phyloP scores from a whole-genome alignment of 1,140 invertebrate species.

The Magallana angulata region DNA sequence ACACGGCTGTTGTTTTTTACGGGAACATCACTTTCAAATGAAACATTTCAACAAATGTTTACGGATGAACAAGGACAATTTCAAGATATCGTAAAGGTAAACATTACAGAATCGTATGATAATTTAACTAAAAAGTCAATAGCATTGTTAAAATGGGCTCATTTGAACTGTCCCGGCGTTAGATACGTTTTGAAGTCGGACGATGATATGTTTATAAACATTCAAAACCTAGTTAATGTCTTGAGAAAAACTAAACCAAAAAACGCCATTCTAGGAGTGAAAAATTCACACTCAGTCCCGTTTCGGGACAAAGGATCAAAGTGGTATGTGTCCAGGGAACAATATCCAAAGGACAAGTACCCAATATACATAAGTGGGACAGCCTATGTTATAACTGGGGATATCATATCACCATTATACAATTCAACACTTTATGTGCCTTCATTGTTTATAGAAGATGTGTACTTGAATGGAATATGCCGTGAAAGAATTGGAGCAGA shows the following conservation, averaged over 20 bases:
- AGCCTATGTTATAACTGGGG: conserved; percentile 74
- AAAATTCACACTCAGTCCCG: conserved; percentile 47
- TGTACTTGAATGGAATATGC: conserved; percentile 75
- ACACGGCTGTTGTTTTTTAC: conserved; percentile 82
- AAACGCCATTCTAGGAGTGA: conserved; percentile 49
- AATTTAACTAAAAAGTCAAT: conserved; percentile 93
- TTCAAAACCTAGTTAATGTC: conserved; percentile 59
- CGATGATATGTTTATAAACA: conserved; percentile 81
- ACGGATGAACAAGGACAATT: conserved; percentile 83
- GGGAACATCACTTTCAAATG: conserved; percentile 80
- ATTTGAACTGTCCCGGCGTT: conserved; percentile 83
- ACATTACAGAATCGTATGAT: conserved; percentile 88
- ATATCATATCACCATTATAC: conserved; percentile 68
- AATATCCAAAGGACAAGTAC: conserved; percentile 72
- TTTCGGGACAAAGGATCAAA: conserved; percentile 73
- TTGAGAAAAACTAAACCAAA: conserved; percentile 45
- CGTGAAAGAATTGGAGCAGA: conserved; percentile 43
- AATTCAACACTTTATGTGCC: conserved; percentile 59
- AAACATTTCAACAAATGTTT: conserved; percentile 79
- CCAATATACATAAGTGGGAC: conserved; percentile 74
- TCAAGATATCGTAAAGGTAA: conserved; percentile 89
- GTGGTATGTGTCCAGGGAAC: conserved; percentile 74
- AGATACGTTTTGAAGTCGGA: conserved; percentile 80
- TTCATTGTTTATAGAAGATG: conserved; percentile 75
- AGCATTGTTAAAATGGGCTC: conserved; percentile 89